phyloP scores from a whole-genome alignment of 1,140 invertebrate genomes.

The Melanaphis sacchari region DNA sequence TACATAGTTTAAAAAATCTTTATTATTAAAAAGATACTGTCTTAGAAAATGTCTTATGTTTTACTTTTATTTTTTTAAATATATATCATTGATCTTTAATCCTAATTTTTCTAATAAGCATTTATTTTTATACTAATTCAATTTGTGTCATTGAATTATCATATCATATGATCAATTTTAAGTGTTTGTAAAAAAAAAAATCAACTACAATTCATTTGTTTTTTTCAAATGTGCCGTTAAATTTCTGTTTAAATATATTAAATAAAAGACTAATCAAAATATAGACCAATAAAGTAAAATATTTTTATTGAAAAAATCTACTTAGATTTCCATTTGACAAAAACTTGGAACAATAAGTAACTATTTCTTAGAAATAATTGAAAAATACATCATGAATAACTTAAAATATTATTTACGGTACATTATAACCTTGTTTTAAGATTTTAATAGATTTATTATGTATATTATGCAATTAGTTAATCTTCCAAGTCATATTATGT shows the following conservation, averaged over 20 bases:
- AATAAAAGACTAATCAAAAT: slow-evolving; percentile 6
- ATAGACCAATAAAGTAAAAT: neutral
- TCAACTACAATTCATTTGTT: neutral
- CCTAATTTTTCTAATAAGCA: neutral
- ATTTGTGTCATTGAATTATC: slow-evolving; percentile 29
- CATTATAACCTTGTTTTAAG: slow-evolving; percentile 13
- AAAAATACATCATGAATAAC: neutral
- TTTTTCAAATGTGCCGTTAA: neutral
- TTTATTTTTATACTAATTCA: slow-evolving; percentile 37
- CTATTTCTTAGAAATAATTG: neutral
- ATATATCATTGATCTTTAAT: neutral
- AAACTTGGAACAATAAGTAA: neutral
- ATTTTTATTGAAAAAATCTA: neutral
- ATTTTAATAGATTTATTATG: slow-evolving; percentile 33
- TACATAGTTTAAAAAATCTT: neutral
- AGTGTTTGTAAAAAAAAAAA: neutral
- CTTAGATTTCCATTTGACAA: neutral
- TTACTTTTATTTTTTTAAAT: neutral
- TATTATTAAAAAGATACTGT: neutral
- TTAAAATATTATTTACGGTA: neutral
- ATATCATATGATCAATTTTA: neutral
- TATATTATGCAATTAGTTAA: slow-evolving; percentile 35
- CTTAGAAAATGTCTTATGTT: neutral
- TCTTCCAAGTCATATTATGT: neutral
- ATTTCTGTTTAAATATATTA: neutral